Conservation (phyloP, 2,113 vertebrate species). For the Lonchura striata region DNA sequence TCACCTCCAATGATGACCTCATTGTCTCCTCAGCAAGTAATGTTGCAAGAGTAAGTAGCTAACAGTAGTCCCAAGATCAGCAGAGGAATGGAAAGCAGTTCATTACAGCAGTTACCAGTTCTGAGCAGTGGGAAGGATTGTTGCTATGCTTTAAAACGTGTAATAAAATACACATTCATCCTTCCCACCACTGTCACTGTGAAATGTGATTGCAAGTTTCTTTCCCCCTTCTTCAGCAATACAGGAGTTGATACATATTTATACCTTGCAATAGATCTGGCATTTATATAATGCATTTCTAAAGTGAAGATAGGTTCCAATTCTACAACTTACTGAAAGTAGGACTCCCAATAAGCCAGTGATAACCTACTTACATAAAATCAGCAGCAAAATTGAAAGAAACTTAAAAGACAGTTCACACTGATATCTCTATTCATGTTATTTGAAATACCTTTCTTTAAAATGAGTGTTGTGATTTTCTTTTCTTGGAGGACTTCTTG, state of each 20-base stretch:
- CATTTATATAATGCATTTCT: background rate
- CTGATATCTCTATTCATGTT: background rate
- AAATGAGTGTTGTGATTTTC: background rate
- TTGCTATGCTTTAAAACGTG: background rate
- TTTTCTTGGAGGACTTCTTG: background rate
- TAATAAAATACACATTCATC: background rate
- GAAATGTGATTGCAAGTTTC: background rate
- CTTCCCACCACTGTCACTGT: background rate
- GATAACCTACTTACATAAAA: background rate
- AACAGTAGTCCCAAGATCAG: background rate
- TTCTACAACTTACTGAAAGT: background rate
- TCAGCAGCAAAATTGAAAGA: background rate
- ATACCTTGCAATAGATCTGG: background rate
- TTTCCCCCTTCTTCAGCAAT: background rate
- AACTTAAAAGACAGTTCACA: background rate
- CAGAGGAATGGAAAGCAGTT: background rate
- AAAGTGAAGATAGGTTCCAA: background rate
- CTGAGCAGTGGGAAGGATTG: background rate
- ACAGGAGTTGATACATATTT: background rate
- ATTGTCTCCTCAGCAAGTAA: constrained; percentile 76
- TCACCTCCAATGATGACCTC: constrained; percentile 86
- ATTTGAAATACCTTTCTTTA: background rate
- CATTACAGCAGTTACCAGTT: background rate
- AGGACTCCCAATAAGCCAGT: background rate
- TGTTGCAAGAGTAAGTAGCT: constrained; percentile 88